Base-by-base conservation (phyloP, 1,140 invertebrate genomes). In the Drosophila chauvacae region DNA sequence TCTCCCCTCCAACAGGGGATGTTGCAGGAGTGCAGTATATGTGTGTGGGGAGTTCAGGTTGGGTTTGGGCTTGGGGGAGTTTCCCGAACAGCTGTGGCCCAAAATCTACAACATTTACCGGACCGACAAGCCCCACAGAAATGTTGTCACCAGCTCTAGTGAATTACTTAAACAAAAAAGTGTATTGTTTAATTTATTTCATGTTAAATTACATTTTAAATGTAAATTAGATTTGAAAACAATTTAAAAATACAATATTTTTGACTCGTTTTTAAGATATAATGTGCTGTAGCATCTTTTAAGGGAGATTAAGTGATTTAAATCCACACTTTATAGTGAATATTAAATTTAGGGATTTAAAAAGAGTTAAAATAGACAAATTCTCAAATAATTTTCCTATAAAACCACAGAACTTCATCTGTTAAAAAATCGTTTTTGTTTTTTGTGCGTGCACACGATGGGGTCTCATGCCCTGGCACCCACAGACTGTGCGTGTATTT, bases 81-180 rank as follows among this genome's bases (percentile, higher is more conserved):
- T 11, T 2, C n/a, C 35, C 58, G 48, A 55, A 39, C 65, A 77
- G 65, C 69, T 80, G 81, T 56, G 72, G 65, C 44, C 23, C 70
- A 39, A 55, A 55, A 39, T 55, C 20, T 23, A 70, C 39, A 69
- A 80, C 78, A 80, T 44, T 70, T 58, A 45, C 62, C 33, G 39
- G 51, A 57, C 60, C 20, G 45, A 42, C 56, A 70, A 51, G 35
- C 63, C 14, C 20, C 53, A 39, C 53, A 39, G 16, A 61, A 71
- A 71, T 50, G 51, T 71, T 82, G 75, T 74, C 69, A 74, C 80
- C 70, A 82, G 53, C 80, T 70, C 69, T n/a, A 30, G 47, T 44
- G 62, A 53, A 3, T 16, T 37, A 16, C 0, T 7, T 9, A 47
- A 47, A 23, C 18, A 53, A 30, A 37, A 23, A 1, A 10, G n/a